phyloP scores from a whole-genome alignment of 2,888 invertebrate genomes.

The Pheosia gnoma region DNA sequence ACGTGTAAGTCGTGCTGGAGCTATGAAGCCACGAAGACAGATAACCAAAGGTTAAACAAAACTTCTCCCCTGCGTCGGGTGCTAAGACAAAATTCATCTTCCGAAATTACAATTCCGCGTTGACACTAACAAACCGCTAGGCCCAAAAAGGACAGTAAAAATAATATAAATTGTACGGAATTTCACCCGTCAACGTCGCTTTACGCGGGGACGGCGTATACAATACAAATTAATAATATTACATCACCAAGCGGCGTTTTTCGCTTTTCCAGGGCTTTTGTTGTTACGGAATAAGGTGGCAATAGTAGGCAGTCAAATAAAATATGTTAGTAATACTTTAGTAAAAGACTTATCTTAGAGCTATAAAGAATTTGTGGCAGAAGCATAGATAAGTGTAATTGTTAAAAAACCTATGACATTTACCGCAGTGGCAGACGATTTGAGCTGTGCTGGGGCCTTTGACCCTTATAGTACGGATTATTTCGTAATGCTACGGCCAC shows the following conservation, averaged over 20 bases:
- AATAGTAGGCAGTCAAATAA: not conserved
- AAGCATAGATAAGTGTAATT: too few species aligned
- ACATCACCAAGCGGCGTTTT: slow-evolving; percentile 14
- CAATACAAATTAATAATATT: slow-evolving; percentile 42
- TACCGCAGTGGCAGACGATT: too few species aligned
- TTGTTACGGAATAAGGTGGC: slow-evolving; percentile 2
- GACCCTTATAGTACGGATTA: too few species aligned
- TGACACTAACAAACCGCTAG: slow-evolving; percentile 6
- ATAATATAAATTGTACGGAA: slow-evolving; percentile 2
- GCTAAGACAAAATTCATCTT: not conserved
- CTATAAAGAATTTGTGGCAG: too few species aligned
- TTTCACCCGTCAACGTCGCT: slow-evolving; percentile 1
- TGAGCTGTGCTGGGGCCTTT: too few species aligned
- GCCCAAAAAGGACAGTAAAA: not conserved
- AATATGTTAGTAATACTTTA: slow-evolving; percentile 1
- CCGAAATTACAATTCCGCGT: not conserved
- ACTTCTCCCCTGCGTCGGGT: too few species aligned
- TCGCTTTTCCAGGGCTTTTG: slow-evolving; percentile 28
- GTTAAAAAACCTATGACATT: too few species aligned
- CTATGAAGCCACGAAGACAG: too few species aligned
- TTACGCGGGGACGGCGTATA: slow-evolving; percentile 26
- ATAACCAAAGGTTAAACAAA: too few species aligned
- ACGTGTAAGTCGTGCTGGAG: too few species aligned
- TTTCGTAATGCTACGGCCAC: too few species aligned
- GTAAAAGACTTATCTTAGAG: too few species aligned